Base-by-base conservation (phyloP, 2,113 vertebrate genomes). In the Eubucco bourcierii region DNA sequence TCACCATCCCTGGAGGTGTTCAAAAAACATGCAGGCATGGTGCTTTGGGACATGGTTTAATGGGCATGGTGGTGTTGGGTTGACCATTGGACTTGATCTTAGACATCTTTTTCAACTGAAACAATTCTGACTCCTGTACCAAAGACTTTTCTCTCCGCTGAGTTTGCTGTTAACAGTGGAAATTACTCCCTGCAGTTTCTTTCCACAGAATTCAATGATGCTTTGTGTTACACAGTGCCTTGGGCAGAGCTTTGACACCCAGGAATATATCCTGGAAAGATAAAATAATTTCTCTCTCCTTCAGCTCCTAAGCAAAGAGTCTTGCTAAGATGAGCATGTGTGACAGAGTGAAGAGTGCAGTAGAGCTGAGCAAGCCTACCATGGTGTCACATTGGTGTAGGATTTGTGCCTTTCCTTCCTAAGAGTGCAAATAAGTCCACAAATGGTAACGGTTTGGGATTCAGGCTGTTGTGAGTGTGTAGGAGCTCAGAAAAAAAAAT, bases 151-250 rank as follows among this genome's bases (percentile, higher is more conserved):
- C 88, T 87, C 18, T 55, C 80, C 47, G 34, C 44, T 88, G 85
- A 92, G 61, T 87, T 96, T 91, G 74, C 74, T 95, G 73, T 68
- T 95, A 93, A 78, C 66, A 59, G 24, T 31, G 64, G 64, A 86
- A 68, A 28, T 52, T 47, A 31, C 19, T 80, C 46, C 56, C 46
- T 53, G 27, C 12, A 34, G 13, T 76, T 83, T 19, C 63, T 84
- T 80, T 82, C 66, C 55, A 58, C 28, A 37, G 80, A 65, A 44
- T 59, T 86, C 76, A 74, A 21, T 56, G 46, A 80, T 46, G 9
- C 21, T 52, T 74, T 81, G 46, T 75, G 14, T 70, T 76, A 18
- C 59, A 18, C 33, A 15, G 10, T 67, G 21, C 64, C 39, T 79
- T 25, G 68, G 60, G 46, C 87, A 89, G 33, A 80, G 37, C 63